Base-by-base conservation (phyloP, 2,113 vertebrate genomes). In the Mobula birostris region DNA sequence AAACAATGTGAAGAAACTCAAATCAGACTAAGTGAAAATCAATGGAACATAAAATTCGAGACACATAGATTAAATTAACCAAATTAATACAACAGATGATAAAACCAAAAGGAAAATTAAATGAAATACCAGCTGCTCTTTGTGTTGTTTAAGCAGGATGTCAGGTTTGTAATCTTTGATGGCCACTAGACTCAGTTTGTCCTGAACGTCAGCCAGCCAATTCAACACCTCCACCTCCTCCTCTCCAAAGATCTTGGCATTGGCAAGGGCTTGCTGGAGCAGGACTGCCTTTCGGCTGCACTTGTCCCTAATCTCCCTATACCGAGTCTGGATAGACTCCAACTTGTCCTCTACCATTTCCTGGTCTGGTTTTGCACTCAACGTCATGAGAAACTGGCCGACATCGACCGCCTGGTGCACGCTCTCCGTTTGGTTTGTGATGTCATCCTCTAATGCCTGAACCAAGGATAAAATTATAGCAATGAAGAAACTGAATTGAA, bases 221-320 rank as follows among this genome's bases (percentile, higher is more conserved):
- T 99, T 99, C 97, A 99, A 98, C 96, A 99, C 98, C 96, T 99
- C 99, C 95, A 99, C 99, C 97, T 99, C 99, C 63, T 99, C 99
- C 97, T 99, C 99, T 96, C 99, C 99, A 96, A 99, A 99, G 94
- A 99, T 97, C 96, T 97, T 97, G 95, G 99, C 99, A 90, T 99
- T 98, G 95, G 97, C 97, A 95, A 99, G 97, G 5, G 99, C 99
- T 95, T 99, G 98, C 76, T 97, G 98, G 96, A 99, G 97, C 96
- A 99, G 97, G 21, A 96, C 97, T 82, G 97, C 98, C 95, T 98
- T 98, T 29, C 97, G 95, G 94, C 95, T 93, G 95, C 98, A 98
- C 96, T 98, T 96, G 0, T 98, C 98, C 0, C 94, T 96, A 3
- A 98, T 97, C 95, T 98, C 98, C 7, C 96, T 95, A 95, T 98